These are phyloP conservation scores for Drosophila mayaguana DNA, from an alignment of 2,888 invertebrate genomes.

Conservation along the genomic window DNA sequence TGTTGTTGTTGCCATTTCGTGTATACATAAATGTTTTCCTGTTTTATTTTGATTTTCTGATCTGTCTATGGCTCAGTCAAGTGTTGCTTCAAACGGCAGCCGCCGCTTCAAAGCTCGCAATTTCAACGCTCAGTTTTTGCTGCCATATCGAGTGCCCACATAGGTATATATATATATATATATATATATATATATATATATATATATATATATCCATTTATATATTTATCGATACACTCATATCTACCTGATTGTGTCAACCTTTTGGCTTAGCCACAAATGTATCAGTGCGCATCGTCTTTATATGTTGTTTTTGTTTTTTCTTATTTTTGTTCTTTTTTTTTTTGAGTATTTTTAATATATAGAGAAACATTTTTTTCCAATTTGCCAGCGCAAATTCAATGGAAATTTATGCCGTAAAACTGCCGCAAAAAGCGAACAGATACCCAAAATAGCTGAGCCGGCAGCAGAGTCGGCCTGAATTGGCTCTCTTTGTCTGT, in stretches of 20 bases:
- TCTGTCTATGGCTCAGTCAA: constrained; percentile 59
- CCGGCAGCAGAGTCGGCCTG: constrained; percentile 3
- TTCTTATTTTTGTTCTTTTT: no score
- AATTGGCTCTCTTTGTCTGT: not conserved
- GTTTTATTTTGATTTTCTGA: constrained; percentile 6
- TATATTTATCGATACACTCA: constrained; percentile 30
- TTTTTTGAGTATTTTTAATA: constrained; percentile 16
- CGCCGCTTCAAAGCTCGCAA: constrained; percentile 56
- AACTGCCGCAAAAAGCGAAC: constrained; percentile 60
- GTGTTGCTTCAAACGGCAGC: constrained; percentile 74
- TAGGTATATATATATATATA: constrained; percentile 10
- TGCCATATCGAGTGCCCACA: constrained; percentile 33
- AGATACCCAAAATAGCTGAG: constrained; percentile 52
- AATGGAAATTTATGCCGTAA: constrained; percentile 81
- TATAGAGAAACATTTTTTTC: constrained; percentile 15
- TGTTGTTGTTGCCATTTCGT: constrained; percentile 26
- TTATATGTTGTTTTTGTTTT: not conserved
- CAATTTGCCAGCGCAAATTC: constrained; percentile 63
- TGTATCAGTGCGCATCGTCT: constrained; percentile 49
- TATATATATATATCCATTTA: not conserved
- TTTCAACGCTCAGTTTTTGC: constrained; percentile 7
- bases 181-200: no score
- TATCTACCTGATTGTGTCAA: constrained; percentile 79
- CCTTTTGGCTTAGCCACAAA: constrained; percentile 60
- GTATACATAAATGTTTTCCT: constrained; percentile 12